These are phyloP conservation scores for Cosmopolites sordidus DNA, from an alignment of 2,888 invertebrate species.

Conservation along the genomic window DNA sequence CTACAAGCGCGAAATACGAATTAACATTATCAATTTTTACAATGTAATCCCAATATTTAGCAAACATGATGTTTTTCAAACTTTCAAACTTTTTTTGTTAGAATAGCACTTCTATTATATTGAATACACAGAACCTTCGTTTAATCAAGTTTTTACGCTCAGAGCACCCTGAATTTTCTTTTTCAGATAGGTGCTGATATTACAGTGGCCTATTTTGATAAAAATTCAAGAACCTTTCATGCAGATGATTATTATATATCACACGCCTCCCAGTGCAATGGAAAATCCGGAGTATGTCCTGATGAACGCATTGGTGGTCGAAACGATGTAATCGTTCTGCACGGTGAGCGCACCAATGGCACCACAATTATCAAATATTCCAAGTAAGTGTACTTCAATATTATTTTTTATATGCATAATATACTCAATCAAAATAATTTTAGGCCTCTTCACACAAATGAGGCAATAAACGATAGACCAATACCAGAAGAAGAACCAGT, in stretches of 20 bases:
- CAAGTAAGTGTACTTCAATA: conserved; percentile 58
- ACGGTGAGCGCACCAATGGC: conserved; percentile 74
- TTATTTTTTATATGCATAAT: too few relatives aligned
- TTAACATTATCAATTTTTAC: too few relatives aligned
- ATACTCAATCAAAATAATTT: conserved; percentile 29
- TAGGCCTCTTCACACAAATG: conserved; percentile 72
- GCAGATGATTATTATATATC: conserved; percentile 85
- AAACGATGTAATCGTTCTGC: conserved; percentile 62
- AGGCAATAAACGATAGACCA: conserved; percentile 61
- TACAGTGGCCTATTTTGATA: conserved; percentile 73
- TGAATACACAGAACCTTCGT: too few relatives aligned
- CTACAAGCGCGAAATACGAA: too few relatives aligned
- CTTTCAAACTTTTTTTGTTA: too few relatives aligned
- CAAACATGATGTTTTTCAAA: too few relatives aligned
- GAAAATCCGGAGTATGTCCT: conserved; percentile 79
- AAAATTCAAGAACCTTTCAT: conserved; percentile 57
- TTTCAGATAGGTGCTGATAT: conserved; percentile 69
- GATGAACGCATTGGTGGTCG: conserved; percentile 70
- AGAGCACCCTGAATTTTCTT: too few relatives aligned
- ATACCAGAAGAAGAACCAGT: conserved; percentile 47
- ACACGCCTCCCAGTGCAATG: conserved; percentile 76
- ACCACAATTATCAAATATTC: conserved; percentile 78
- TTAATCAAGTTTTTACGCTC: too few relatives aligned
- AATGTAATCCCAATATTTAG: too few relatives aligned
- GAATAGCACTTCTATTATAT: too few relatives aligned